These are phyloP conservation scores for Anguilla rostrata DNA, from an alignment of 2,113 vertebrate genomes.

Conservation along the genomic window DNA sequence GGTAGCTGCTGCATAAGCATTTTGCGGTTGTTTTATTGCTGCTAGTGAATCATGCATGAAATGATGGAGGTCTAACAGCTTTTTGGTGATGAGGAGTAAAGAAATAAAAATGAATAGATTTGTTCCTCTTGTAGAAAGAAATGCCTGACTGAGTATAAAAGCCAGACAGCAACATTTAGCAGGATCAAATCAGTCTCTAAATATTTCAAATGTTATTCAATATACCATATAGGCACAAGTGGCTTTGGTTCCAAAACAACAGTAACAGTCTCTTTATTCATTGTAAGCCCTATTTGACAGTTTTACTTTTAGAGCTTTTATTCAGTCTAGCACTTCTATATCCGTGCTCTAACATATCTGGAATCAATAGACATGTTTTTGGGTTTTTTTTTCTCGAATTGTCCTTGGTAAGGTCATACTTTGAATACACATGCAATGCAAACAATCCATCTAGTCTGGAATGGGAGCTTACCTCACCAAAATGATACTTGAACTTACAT, in stretches of 20 bases:
- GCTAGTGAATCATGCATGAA: constrained; percentile 13
- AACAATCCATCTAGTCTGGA: neutral
- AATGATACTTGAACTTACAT: neutral
- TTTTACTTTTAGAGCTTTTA: neutral
- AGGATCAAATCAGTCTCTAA: neutral
- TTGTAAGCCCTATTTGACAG: neutral
- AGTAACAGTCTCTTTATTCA: neutral
- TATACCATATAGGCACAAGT: neutral
- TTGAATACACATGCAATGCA: neutral
- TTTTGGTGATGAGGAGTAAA: neutral
- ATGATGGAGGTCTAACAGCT: neutral
- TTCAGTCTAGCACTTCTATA: neutral
- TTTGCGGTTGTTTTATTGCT: neutral
- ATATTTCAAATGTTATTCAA: neutral
- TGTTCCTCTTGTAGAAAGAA: constrained; percentile 13
- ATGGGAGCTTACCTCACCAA: neutral
- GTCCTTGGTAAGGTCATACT: no score
- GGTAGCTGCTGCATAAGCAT: neutral
- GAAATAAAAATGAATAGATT: constrained; percentile 8
- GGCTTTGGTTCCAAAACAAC: neutral
- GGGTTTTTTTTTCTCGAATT: neutral
- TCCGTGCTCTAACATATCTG: neutral
- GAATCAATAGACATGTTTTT: neutral
- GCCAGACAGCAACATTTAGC: neutral
- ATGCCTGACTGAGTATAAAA: neutral